These are phyloP conservation scores for Microtus oregoni DNA, from an alignment of 2,113 vertebrate species.

Conservation along the genomic window DNA sequence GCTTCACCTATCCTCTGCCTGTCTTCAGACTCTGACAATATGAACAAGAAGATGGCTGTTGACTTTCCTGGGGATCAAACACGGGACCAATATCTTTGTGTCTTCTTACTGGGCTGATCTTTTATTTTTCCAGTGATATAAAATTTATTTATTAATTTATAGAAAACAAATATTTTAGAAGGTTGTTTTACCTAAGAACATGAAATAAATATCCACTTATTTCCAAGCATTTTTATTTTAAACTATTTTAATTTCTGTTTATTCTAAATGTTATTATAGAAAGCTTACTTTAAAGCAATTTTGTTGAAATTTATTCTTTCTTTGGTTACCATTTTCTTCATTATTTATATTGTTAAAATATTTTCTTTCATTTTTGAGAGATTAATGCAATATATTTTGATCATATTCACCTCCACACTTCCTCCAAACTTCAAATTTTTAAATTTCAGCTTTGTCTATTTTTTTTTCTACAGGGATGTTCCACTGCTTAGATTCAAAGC, in stretches of 20 bases:
- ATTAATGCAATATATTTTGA: background rate
- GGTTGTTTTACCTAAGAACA: background rate
- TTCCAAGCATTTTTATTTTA: background rate
- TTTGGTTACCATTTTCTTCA: background rate
- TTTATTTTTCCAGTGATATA: background rate
- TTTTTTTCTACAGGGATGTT: background rate
- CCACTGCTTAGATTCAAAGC: background rate
- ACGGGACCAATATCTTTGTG: background rate
- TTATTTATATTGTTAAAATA: background rate
- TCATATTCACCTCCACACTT: too few species aligned
- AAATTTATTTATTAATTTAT: background rate
- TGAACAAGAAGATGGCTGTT: background rate
- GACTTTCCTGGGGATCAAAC: background rate
- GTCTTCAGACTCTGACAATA: background rate
- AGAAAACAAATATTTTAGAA: background rate
- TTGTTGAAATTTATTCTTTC: background rate
- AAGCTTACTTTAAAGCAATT: background rate
- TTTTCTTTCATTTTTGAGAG: background rate
- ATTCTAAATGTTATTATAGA: background rate
- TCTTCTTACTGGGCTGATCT: background rate
- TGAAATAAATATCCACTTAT: background rate
- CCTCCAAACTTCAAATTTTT: background rate
- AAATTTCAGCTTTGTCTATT: background rate
- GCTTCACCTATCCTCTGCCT: background rate
- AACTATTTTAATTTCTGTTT: background rate